Conservation (phyloP, 2,113 vertebrate species). For the Phaethornis superciliosus region DNA sequence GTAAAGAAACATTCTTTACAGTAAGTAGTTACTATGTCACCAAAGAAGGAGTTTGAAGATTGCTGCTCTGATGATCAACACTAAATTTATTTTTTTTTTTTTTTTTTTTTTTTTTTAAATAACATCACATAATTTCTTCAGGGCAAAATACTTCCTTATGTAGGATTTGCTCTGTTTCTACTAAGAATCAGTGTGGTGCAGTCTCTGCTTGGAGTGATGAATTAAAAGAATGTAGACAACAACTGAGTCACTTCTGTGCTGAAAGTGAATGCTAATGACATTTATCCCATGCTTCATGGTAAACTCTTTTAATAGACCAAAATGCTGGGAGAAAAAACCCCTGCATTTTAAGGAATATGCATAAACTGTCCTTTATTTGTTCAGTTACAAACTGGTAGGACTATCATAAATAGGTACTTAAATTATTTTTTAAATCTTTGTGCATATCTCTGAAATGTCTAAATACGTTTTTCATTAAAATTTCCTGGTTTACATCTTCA, state of each 20-base stretch:
- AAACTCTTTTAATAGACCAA: conserved; percentile 29
- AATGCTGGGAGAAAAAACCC: not conserved
- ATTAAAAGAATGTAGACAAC: conserved; percentile 18
- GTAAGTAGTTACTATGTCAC: not conserved
- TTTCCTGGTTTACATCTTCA: not conserved
- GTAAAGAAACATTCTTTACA: not conserved
- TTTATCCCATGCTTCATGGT: conserved; percentile 24
- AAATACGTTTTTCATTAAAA: not conserved
- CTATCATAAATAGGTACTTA: not conserved
- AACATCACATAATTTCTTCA: not conserved
- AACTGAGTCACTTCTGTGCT: not conserved
- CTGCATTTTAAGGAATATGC: not conserved
- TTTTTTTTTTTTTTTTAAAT: not conserved
- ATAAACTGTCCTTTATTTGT: not conserved
- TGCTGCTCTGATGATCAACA: not conserved
- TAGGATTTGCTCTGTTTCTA: not conserved
- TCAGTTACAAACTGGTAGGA: not conserved
- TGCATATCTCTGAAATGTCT: not conserved
- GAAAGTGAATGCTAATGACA: conserved; percentile 39
- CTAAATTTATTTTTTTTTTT: not conserved
- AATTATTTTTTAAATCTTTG: not conserved
- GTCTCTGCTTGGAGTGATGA: conserved; percentile 20
- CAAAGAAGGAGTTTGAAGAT: not conserved
- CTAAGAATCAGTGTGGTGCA: not conserved
- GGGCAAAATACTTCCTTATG: not conserved